These are phyloP conservation scores for human DNA, from an alignment of 2,113 vertebrate genomes.

Conservation along the genomic window DNA sequence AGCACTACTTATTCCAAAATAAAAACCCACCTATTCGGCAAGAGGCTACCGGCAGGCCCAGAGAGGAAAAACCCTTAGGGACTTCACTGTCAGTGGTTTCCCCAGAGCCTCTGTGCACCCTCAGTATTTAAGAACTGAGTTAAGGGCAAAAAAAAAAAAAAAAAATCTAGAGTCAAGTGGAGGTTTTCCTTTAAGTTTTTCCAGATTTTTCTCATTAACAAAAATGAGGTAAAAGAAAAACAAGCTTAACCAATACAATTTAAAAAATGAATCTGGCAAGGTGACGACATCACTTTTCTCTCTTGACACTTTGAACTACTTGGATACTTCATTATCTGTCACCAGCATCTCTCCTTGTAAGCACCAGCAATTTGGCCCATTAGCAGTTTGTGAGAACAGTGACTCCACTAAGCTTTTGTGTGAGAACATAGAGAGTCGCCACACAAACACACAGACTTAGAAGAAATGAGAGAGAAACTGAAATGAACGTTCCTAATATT, in stretches of 20 bases:
- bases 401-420: slow-evolving; percentile 77
- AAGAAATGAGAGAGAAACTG: slow-evolving; percentile 45
- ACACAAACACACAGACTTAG: slow-evolving; percentile 10
- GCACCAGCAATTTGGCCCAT: slow-evolving; percentile 78
- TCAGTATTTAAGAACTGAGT: slow-evolving; percentile 20
- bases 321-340: slow-evolving; percentile 82
- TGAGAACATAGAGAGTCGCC: slow-evolving; percentile 77
- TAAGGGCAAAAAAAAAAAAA: neutral
- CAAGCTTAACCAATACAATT: slow-evolving; percentile 50
- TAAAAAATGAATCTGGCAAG: slow-evolving; percentile 74
- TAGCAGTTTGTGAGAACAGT: slow-evolving; percentile 82
- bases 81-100: neutral
- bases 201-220: slow-evolving; percentile 37
- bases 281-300: slow-evolving; percentile 79
- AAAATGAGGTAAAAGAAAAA: neutral
- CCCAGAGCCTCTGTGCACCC: neutral
- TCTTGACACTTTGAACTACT: slow-evolving; percentile 80
- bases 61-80: neutral
- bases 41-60: neutral
- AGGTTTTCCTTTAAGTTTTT: neutral
- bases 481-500: neutral
- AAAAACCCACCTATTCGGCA: neutral
- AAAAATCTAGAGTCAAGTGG: neutral
- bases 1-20: neutral
- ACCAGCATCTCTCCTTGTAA: slow-evolving; percentile 79